Base-by-base conservation (phyloP, 2,797 vertebrate genomes). In the Sciurus vulgaris region DNA sequence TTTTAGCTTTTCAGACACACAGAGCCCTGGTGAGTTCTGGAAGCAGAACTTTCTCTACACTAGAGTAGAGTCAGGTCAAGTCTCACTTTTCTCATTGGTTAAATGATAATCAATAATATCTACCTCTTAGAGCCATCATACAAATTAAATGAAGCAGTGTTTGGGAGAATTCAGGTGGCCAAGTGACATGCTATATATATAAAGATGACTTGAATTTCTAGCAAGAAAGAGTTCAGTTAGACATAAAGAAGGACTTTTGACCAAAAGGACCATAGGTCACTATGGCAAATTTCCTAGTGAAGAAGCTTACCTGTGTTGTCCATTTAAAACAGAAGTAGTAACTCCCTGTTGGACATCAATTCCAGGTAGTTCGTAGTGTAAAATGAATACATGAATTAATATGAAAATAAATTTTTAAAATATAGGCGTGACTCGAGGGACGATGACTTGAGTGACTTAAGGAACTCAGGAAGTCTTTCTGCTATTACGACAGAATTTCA, bases 241-340 rank as follows among this genome's bases (percentile, higher is more conserved):
- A 81, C 38, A 78, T 24, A 69, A 85, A 35, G 49, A 84, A 92
- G 91, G 59, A 51, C 15, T 38, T 90, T n/a, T 92, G 44, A 41
- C 9, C 2, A 7, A 73, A 83, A 67, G 69, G 73, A 67, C 2
- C 0, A n/a, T 30, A 38, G 7, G 18, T 41, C 5, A 28, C 65
- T 22, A 7, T 1, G 33, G n/a, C 5, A 2, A 30, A 1, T 82
- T 89, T 73, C 79, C 49, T 38, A 81, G 2, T 9, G 67, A 89
- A 81, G 67, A 87, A 22, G 54, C n/a, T 76, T 18, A 30, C 18
- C 65, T 74, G 11, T 26, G 11, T 4, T 22, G 54, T 38, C 72
- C 41, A 63, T 14, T 78, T 78, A 82, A 73, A 91, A 72, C 5
- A 89, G 38, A 92, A 91, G 12, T 14, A 67, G 41, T 20, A 11